phyloP scores from a whole-genome alignment of 2,888 invertebrate species.

The Ophion slaviceki region DNA sequence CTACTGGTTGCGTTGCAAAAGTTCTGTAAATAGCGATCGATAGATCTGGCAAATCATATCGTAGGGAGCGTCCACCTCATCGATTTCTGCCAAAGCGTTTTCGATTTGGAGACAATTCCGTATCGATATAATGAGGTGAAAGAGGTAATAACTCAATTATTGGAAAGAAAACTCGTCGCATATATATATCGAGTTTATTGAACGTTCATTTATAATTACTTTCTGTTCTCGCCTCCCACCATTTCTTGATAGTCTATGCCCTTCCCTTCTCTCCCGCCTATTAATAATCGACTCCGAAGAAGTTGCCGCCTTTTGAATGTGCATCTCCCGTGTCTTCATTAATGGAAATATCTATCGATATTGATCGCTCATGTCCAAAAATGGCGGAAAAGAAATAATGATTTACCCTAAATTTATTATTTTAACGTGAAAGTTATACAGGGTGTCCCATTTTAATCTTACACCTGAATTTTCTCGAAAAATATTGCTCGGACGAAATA shows the following conservation, averaged over 20 bases:
- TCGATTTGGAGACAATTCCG: slow-evolving; percentile 23
- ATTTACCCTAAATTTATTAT: no score
- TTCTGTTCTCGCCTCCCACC: background rate
- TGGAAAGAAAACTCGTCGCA: background rate
- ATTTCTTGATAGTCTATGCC: background rate
- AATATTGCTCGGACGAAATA: no score
- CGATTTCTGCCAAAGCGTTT: slow-evolving; percentile 27
- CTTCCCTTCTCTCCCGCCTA: background rate
- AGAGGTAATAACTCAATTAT: slow-evolving; percentile 25
- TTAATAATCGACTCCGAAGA: background rate
- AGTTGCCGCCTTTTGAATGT: background rate
- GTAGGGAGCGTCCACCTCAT: slow-evolving; percentile 12
- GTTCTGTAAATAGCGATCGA: slow-evolving; percentile 1
- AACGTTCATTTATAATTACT: slow-evolving; percentile 9
- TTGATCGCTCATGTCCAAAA: background rate
- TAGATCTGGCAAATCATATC: slow-evolving; percentile 34
- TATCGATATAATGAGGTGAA: background rate
- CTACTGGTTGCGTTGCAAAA: background rate
- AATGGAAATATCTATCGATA: background rate
- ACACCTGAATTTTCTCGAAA: no score
- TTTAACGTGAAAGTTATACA: no score
- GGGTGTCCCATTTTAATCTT: no score
- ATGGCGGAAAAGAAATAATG: no score
- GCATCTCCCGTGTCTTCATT: background rate
- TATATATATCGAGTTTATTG: slow-evolving; percentile 8